Conservation (phyloP, 2,113 vertebrate genomes). For the Bungarus multicinctus region DNA sequence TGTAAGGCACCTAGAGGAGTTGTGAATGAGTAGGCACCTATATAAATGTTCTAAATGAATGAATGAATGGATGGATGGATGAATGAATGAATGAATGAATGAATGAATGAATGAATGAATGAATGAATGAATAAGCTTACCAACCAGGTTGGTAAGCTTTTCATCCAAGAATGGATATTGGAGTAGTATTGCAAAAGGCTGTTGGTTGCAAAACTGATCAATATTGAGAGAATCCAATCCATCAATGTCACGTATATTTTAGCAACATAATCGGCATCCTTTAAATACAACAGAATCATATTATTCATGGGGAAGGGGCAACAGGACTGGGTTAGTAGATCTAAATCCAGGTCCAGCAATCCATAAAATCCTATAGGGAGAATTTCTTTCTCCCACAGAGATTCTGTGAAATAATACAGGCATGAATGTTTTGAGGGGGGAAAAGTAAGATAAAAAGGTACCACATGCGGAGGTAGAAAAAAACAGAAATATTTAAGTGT, state of each 20-base stretch:
- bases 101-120: not conserved
- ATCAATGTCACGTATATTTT: not conserved
- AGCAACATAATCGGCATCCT: not conserved
- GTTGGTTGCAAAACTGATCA: not conserved
- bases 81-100: too few species aligned
- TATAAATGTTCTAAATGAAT: not conserved
- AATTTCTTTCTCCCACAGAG: not conserved
- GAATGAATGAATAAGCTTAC: too few species aligned
- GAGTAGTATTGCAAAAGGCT: conserved; percentile 22
- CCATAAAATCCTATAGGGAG: not conserved
- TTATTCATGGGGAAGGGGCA: not conserved
- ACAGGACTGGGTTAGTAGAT: not conserved
- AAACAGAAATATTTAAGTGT: not conserved
- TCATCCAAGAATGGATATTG: conserved; percentile 39
- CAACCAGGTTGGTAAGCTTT: conserved; percentile 55
- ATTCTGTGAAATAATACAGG: not conserved
- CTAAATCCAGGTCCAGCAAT: not conserved
- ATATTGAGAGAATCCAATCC: not conserved
- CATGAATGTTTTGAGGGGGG: not conserved
- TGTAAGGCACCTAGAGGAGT: not conserved
- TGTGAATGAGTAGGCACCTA: not conserved
- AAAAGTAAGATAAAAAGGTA: not conserved
- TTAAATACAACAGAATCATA: not conserved
- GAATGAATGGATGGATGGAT: too few species aligned
- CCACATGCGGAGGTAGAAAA: not conserved